Evolutionary conservation across 1,140 invertebrate genomes (phyloP).

Genomic region (Drosophila insularis): DNA sequence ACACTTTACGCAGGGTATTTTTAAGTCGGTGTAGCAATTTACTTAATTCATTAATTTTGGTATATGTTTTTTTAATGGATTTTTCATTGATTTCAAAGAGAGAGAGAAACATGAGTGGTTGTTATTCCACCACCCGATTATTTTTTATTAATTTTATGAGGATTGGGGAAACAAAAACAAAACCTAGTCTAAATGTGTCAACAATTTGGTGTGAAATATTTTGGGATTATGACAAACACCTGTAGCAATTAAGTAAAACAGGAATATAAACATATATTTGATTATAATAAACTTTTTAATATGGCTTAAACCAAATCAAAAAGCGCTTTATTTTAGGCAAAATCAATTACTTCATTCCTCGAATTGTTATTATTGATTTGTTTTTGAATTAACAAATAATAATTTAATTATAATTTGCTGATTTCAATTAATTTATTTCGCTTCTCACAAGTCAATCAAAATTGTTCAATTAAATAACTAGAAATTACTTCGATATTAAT

Average conservation of each 20-base stretch:
- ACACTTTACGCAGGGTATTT: no score
- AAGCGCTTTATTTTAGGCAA: no score
- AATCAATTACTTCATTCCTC: no score
- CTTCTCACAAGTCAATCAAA: slow-evolving; percentile 14
- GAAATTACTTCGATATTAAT: slow-evolving; percentile 12
- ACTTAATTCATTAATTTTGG: not conserved
- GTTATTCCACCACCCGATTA: no score
- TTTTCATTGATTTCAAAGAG: not conserved
- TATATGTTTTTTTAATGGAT: not conserved
- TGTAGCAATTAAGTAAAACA: not conserved
- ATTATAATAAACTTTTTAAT: no score
- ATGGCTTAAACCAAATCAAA: no score
- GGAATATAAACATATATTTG: no score
- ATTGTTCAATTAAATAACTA: not conserved
- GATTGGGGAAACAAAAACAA: not conserved
- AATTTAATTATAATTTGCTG: not conserved
- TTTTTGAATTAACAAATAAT: not conserved
- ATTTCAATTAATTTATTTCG: not conserved
- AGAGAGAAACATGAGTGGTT: not conserved
- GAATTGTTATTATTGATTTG: not conserved
- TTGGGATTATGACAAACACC: not conserved
- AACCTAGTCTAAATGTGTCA: not conserved
- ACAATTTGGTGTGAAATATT: not conserved
- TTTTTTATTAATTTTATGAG: not conserved
- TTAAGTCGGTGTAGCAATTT: no score